Evolutionary conservation across 2,113 vertebrate species (phyloP), one percentile per base, ranked within the genome.

Genomic region (Porphyrio hochstetteri): DNA sequence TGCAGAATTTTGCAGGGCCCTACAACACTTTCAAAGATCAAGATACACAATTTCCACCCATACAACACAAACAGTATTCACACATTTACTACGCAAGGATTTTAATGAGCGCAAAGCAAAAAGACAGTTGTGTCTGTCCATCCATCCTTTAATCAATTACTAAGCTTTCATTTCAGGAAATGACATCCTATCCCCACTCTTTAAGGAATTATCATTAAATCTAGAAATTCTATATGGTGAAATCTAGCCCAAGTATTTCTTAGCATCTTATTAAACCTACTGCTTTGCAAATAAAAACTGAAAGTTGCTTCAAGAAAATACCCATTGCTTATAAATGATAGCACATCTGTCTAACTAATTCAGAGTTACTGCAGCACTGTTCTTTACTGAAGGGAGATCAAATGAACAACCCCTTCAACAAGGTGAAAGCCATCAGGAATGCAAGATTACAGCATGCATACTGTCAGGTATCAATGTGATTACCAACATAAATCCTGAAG

Each of bases 351-450:
- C 35, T 48, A 61, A 79, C 21, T 65, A 65, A 44, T 84, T 84
- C 40, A 57, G 70, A 72, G 57, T 82, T 55, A 65, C 46, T 33
- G 44, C 11, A 63, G 46, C 18, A 65, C 27, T 44, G 53, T 18
- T 68, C 42, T 86, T 67, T 40, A 44, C 68, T 57, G 36, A 97
- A 71, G 42, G 27, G 55, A 95, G 70, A 87, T 46, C 64, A 89
- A 93, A 82, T 31, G 48, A 89, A 91, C 52, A 46, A 48, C 50
- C 69, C 42, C 38, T 80, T 91, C 78, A 77, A 86, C 85, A 96
- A 97, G 96, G 86, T 84, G 95, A 94, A 96, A 97, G 38, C 69
- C 92, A 77, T 96, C 85, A 90, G 28, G 80, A 86, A 91, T 63
- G 56, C 42, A 94, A 67, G 75, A 95, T 88, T 88, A 70, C 63